Conservation (phyloP, 1,140 invertebrate genomes). For the Phthorimaea operculella region DNA sequence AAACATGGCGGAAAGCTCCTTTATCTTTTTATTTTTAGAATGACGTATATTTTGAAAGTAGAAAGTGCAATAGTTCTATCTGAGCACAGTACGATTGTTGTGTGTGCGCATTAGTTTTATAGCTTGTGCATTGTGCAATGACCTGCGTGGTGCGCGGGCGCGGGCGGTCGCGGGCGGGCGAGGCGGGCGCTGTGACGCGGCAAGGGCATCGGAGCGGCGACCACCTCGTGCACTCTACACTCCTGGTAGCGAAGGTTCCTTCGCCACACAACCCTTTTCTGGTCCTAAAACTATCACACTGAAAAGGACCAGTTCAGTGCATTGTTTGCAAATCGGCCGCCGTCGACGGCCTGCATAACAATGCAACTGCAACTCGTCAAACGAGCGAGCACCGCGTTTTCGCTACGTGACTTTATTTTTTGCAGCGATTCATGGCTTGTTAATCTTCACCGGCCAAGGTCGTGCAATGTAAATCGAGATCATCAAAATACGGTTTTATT, state of each 20-base stretch:
- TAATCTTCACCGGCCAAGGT: constrained; percentile 3
- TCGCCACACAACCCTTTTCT: constrained; percentile 46
- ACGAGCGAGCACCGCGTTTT: constrained; percentile 2
- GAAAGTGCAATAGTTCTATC: neutral
- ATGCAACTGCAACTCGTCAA: constrained; percentile 8
- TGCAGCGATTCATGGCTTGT: constrained; percentile 1
- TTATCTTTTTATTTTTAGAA: too few species aligned
- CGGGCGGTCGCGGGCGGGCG: constrained; percentile 14
- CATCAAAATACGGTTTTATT: constrained; percentile 4
- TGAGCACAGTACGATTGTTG: neutral
- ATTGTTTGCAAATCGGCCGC: constrained; percentile 20
- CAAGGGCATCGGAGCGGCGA: constrained; percentile 23
- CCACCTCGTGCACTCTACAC: constrained; percentile 26
- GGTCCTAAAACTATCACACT: constrained; percentile 29
- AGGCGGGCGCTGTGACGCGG: constrained; percentile 15
- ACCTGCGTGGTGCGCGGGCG: constrained; percentile 21
- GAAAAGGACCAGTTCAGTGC: constrained; percentile 24
- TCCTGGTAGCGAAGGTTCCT: constrained; percentile 47
- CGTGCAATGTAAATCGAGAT: constrained; percentile 4
- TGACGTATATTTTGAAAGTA: too few species aligned
- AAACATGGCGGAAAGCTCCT: too few species aligned
- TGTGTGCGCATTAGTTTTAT: neutral
- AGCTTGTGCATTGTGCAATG: constrained; percentile 14
- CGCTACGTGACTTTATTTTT: constrained; percentile 7
- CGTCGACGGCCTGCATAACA: constrained; percentile 9